These are phyloP conservation scores for Rana temporaria DNA, from an alignment of 2,113 vertebrate genomes.

Conservation along the genomic window DNA sequence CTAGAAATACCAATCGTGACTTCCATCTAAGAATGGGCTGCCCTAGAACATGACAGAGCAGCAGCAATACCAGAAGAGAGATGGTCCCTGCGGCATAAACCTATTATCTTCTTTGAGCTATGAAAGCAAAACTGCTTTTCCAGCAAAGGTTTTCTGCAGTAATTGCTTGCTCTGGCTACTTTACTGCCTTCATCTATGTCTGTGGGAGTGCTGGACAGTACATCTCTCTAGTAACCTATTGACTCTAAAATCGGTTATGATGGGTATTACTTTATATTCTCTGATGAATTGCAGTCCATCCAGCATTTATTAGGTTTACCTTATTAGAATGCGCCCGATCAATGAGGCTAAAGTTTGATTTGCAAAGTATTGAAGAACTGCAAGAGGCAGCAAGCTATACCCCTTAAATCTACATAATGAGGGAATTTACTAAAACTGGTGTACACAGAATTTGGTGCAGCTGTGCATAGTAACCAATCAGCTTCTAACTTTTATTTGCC, in stretches of 20 bases:
- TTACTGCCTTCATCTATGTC: background rate
- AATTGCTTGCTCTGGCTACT: constrained; percentile 20
- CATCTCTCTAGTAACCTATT: background rate
- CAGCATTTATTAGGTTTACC: background rate
- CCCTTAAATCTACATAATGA: no score
- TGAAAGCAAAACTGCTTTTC: constrained; percentile 4
- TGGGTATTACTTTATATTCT: background rate
- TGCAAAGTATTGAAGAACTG: no score
- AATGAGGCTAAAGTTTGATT: no score
- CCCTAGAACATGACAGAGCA: constrained; percentile 1
- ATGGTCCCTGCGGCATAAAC: constrained; percentile 19
- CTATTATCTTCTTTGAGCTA: background rate
- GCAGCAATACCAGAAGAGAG: constrained; percentile 14
- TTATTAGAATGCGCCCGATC: background rate
- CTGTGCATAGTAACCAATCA: no score
- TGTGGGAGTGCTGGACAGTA: background rate
- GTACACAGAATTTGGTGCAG: no score
- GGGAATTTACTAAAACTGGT: no score
- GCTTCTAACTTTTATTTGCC: no score
- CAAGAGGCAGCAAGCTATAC: no score
- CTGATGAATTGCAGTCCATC: constrained; percentile 8
- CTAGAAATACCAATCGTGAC: constrained; percentile 10
- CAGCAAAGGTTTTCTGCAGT: constrained; percentile 34
- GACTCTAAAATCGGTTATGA: constrained; percentile 7
- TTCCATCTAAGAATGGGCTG: background rate